Evolutionary conservation across 2,888 invertebrate genomes (phyloP), one percentile per base, ranked within the genome.

Genomic region (Eumerus sabulonum): DNA sequence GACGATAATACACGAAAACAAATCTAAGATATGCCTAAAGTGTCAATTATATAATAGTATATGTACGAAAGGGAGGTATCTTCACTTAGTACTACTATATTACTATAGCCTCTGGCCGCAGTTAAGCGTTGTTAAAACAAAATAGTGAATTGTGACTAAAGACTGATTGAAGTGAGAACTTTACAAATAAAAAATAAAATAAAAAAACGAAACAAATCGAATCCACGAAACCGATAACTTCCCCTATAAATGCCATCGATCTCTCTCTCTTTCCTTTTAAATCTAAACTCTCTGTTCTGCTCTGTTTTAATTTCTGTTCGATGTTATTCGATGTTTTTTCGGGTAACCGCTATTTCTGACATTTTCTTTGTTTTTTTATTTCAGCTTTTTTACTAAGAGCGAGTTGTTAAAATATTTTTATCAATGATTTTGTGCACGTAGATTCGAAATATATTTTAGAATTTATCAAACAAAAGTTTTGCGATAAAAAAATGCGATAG

Each of bases 41-140:
- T 77, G 77, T 77, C 77, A 77, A 77, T 74, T 79, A 79, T 51
- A 44, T n/a, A n/a, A n/a, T n/a, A n/a, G n/a, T n/a, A n/a, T n/a
- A n/a, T n/a, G n/a, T n/a, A n/a, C n/a, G n/a, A n/a, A 36, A 57
- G 57, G 11, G 40, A 11, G 13, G 19, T 12, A 45, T 9, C 14
- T 27, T 40, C 40, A 40, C 40, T 27, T 7, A n/a, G n/a, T n/a
- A 27, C 27, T 27, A 27, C 27, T 2, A 27, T 7, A 7, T 27
- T 2, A 27, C 3, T 27, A 27, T 4, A 9, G 5, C 3, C 40
- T 40, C 19, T 11, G 14, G 17, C 50, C 7, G 27, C 27, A 27
- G 19, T 17, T 19, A 16, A 27, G 27, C 7, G 27, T 27, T 27
- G 27, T 19, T 27, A 44, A 53, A 56, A 48, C 42, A 48, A 53